Base-by-base conservation (phyloP, 2,888 invertebrate species). In the Scaptomyza polygonia region DNA sequence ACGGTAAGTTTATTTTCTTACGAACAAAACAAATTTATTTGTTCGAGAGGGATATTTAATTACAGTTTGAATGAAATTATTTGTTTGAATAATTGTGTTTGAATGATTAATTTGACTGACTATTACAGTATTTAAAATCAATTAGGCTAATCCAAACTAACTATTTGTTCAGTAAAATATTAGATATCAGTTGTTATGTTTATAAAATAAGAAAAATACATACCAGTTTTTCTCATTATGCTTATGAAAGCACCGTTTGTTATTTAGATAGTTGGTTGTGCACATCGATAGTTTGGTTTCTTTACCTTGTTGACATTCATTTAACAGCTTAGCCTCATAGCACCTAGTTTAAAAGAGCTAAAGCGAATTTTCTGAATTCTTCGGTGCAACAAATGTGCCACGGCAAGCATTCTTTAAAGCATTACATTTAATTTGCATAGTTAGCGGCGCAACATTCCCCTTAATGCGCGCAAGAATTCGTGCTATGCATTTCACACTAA, bases 1-100 rank as follows among this genome's bases (percentile, higher is more conserved):
- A 95, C 92, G 96, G 96, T 96, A 92, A 92, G 93, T 89, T 62
- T 0, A 29, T 7, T 14, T 36, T 14, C 7, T 5, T 14, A 36
- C 14, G 36, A 36, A 36, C 6, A n/a, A 7, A 36, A 14, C 14
- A 36, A 34, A 25, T 0, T 14, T 1, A 11, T 25, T 32, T 14
- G 4, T 14, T 11, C 11, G 6, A 14, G 16, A 9, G n/a, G 34
- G 5, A 34, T 34, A 34, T 34, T 34, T 2, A 34, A n/a, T n/a
- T 34, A n/a, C 34, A 34, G n/a, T 34, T 34, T 1, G 3, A 34
- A 34, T n/a, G n/a, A n/a, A n/a, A n/a, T n/a, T n/a, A n/a, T n/a
- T n/a, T n/a, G n/a, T n/a, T n/a, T n/a, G n/a, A n/a, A n/a, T n/a
- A n/a, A n/a, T n/a, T n/a, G n/a, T n/a, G n/a, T n/a, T n/a, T n/a